Evolutionary conservation across 1,140 invertebrate species (phyloP), one percentile per base, ranked within the genome.

Genomic region (Penaeus vannamei): DNA sequence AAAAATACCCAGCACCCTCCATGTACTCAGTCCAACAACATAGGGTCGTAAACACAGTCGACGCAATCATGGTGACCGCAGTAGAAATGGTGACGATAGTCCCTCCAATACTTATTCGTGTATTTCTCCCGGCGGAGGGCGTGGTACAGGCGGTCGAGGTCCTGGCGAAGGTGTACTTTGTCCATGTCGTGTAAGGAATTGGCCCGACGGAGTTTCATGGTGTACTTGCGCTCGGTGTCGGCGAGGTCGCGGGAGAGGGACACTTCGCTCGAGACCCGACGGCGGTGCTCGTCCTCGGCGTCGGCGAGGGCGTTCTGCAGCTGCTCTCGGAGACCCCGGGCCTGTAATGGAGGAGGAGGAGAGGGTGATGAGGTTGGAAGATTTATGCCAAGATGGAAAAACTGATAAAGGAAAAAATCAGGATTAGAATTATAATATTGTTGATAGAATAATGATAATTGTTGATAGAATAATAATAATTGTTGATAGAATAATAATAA

Each of bases 121-220:
- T 90, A 36, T 22, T 90, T 90, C 53, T 90, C 85, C n/a, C 89
- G 62, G 19, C 29, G 69, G 22, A 90, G 89, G 61, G 89, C 89
- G 66, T 79, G 69, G 36, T 87, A 81, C 1, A 90, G 89, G 17
- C 89, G 80, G 60, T 64, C 81, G 2, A 90, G 36, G 46, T 90
- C 89, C n/a, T 90, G 89, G 20, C 53, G 66, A 14, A 90, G 85
- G 60, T 90, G 89, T 19, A 87, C 85, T 17, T 69, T 76, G 72
- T 90, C 85, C 23, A 90, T 60, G 61, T 90, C 89, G 81, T 90
- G 89, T 19, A 90, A 69, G 64, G 89, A 90, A 61, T 84, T 80
- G 0, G 89, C 89, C 10, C 89, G 79, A 42, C 85, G 84, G 12
- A 90, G 60, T 23, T 87, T 83, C 46, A 46, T 77, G 29, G 60